Evolutionary conservation across 1,140 invertebrate genomes (phyloP), one percentile per base, ranked within the genome.

Genomic region (Drosophila fuyamai): DNA sequence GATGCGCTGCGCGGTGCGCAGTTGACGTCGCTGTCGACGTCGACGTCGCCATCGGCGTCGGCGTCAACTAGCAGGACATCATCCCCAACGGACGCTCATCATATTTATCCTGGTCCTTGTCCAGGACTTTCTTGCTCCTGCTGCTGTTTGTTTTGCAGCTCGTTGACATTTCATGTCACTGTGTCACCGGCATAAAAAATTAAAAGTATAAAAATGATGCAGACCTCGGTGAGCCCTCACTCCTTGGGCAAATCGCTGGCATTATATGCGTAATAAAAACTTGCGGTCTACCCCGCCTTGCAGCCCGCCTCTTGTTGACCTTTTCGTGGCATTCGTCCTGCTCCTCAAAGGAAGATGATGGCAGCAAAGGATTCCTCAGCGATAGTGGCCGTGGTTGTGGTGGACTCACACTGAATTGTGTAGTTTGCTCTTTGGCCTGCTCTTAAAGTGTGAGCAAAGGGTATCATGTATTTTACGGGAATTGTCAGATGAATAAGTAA

Each of bases 261-360:
- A 83, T 86, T 88, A 86, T 86, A 77, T 88, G 82, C 82, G 82
- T 88, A 86, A 88, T 88, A 88, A 86, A 86, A 86, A 86, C 83
- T 88, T 86, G 83, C 74, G 83, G 83, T 86, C 54, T 47, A 44
- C 68, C 46, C 46, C 14, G 53, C 54, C 67, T 32, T 14, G 16
- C 63, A 16, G 67, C 38, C 57, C 41, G 73, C 51, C 63, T 70
- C 55, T 48, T 67, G 72, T 53, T 53, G 50, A 86, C 83, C 83
- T 86, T 86, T 88, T 73, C 48, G 47, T 55, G 58, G 66, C 58
- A 54, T 55, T 68, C 57, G 54, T 47, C 57, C 41, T 48, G 53
- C 43, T 46, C 43, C 62, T 44, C 60, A 50, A 38, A 41, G 70
- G 27, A 65, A 74, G 55, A 76, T 76, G 72, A 67, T 76, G 73